Evolutionary conservation across 2,888 invertebrate genomes (phyloP).

Genomic region (Lamellibrachia columna): DNA sequence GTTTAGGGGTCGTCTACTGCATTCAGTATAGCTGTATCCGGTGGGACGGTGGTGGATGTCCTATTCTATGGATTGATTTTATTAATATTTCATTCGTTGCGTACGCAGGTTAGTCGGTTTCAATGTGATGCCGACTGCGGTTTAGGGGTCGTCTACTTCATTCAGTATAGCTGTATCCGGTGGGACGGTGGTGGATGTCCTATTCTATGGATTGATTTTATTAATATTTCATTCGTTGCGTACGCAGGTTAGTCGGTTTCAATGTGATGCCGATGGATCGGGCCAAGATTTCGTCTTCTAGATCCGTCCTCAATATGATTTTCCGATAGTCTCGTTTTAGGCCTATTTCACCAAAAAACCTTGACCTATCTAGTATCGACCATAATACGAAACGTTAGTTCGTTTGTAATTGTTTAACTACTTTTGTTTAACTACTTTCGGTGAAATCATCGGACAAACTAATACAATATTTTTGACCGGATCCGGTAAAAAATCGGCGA

Average conservation of each 20-base stretch:
- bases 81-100: neutral
- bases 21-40: neutral
- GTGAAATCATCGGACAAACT: no score
- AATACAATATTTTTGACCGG: no score
- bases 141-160: neutral
- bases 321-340: no score
- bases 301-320: no score
- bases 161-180: neutral
- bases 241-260: neutral
- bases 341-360: no score
- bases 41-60: neutral
- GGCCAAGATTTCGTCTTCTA: no score
- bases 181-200: neutral
- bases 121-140: neutral
- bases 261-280: neutral
- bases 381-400: no score
- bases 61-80: neutral
- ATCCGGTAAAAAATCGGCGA: no score
- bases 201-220: neutral
- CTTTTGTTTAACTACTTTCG: no score
- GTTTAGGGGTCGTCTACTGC: neutral
- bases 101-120: neutral
- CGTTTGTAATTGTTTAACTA: no score
- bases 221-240: neutral
- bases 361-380: no score